Conservation (phyloP, 2,113 vertebrate species). For the Poecile atricapillus region DNA sequence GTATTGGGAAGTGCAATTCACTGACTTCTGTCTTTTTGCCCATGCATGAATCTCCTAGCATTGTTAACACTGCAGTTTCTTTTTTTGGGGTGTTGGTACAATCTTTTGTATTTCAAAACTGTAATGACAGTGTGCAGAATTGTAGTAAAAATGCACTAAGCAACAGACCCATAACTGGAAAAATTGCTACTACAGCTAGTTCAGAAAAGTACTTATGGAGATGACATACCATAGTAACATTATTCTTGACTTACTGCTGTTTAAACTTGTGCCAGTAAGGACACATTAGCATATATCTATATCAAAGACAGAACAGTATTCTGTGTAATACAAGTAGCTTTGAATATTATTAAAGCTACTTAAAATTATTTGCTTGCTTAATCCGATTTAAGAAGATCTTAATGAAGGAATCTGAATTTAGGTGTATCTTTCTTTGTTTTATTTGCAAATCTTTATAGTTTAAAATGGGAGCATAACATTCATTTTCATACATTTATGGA, state of each 20-base stretch:
- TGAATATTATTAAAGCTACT: conserved; percentile 47
- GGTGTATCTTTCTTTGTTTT: neutral
- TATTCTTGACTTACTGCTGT: neutral
- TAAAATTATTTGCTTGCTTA: conserved; percentile 57
- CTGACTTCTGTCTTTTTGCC: neutral
- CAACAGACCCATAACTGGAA: neutral
- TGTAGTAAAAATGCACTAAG: neutral
- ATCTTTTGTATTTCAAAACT: neutral
- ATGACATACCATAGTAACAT: neutral
- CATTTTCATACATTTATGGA: neutral
- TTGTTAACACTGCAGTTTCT: neutral
- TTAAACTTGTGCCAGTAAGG: neutral
- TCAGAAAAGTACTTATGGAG: neutral
- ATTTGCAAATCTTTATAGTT: conserved; percentile 37
- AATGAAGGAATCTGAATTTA: neutral
- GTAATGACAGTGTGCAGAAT: neutral
- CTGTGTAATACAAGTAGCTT: conserved; percentile 8
- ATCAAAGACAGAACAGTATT: conserved; percentile 15
- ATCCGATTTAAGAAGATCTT: conserved; percentile 19
- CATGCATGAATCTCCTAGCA: neutral
- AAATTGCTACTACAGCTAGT: neutral
- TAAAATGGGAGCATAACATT: neutral
- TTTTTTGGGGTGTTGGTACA: neutral
- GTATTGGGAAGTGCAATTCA: neutral
- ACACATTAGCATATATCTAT: neutral